A percentile compares a stretch with the other conserved stretches of the same genome.
Conservation (phyloP, 53 echinoderm and acorn worm species). For the Crossaster papposus region DNA sequence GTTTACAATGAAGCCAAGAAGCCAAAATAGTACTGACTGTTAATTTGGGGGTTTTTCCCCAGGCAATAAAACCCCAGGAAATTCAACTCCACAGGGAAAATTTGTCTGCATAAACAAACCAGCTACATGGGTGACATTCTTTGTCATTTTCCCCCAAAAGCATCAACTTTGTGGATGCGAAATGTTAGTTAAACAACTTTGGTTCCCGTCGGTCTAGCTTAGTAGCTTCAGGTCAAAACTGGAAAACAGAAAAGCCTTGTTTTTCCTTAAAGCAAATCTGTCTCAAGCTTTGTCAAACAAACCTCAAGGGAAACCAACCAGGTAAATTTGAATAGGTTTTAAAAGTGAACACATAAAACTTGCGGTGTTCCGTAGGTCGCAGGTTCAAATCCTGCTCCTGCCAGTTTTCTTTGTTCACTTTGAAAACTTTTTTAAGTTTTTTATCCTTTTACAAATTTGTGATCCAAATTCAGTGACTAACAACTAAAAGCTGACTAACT, state of each 20-base stretch:
- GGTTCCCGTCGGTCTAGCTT: not conserved
- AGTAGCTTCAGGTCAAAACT: not conserved
- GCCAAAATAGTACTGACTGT: not conserved
- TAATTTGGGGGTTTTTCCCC: not conserved
- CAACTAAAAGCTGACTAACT: too few relatives aligned
- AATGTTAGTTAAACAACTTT: not conserved
- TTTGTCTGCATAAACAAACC: slow-evolving; percentile 17
- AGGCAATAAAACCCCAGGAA: not conserved
- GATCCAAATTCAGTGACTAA: too few relatives aligned
- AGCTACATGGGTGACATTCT: not conserved
- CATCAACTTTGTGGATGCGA: not conserved
- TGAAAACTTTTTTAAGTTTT: not conserved
- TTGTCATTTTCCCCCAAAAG: not conserved
- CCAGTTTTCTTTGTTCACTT: too few relatives aligned
- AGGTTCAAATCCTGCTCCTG: too few relatives aligned
- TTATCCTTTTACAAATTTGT: too few relatives aligned
- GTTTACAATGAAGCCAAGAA: not conserved
- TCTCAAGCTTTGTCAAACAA: not conserved
- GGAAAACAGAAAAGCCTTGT: not conserved
- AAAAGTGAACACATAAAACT: too few relatives aligned
- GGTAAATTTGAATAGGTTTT: too few relatives aligned
- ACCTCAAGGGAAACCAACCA: too few relatives aligned
- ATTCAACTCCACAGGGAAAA: slow-evolving; percentile 12
- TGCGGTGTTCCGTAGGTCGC: too few relatives aligned
- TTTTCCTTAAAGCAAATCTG: not conserved